Base-by-base conservation (phyloP, 2,797 vertebrate genomes). In the Podarcis siculus region DNA sequence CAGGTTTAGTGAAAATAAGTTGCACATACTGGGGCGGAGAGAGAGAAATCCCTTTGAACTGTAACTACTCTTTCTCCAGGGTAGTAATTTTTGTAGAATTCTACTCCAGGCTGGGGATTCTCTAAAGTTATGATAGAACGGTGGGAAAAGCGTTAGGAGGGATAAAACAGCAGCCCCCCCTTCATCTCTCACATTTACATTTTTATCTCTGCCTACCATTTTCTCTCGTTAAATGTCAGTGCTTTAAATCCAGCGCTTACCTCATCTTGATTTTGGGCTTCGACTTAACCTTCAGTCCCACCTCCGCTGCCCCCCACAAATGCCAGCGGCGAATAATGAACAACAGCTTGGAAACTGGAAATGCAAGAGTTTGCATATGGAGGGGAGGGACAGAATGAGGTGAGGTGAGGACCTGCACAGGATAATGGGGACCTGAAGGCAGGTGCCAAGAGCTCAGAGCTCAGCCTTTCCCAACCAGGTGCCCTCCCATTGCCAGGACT, bases 31-130 rank as follows among this genome's bases (percentile, higher is more conserved):
- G 81, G 69, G 83, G 89, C 83, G 82, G 72, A 83, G 23, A 45
- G 86, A 85, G 90, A 86, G 83, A 92, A 86, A 86, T 86, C 84
- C 37, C 94, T 95, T 94, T 93, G 93, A 94, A 92, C 86, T 66
- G 85, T 64, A 83, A 83, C 87, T 79, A 23, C 89, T 76, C 4
- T 76, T 79, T 91, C 93, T 93, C 69, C 66, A 90, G 83, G 88
- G 92, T 61, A 92, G 89, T 64, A 72, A 90, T 93, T 94, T 86
- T 0, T 89, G 64, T 79, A 89, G 75, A 89, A 90, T 88, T 90
- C 84, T 37, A 89, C 83, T 81, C 21, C 72, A 76, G 91, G 91
- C 83, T 25, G 82, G 75, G 8, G 75, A 82, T 39, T 91, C 86
- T 94, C 89, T 72, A 88, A 81, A 89, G 92, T 93, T 91, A 90